Evolutionary conservation across 2,797 vertebrate genomes (phyloP).

Genomic region (Heteromormyrus szaboi): DNA sequence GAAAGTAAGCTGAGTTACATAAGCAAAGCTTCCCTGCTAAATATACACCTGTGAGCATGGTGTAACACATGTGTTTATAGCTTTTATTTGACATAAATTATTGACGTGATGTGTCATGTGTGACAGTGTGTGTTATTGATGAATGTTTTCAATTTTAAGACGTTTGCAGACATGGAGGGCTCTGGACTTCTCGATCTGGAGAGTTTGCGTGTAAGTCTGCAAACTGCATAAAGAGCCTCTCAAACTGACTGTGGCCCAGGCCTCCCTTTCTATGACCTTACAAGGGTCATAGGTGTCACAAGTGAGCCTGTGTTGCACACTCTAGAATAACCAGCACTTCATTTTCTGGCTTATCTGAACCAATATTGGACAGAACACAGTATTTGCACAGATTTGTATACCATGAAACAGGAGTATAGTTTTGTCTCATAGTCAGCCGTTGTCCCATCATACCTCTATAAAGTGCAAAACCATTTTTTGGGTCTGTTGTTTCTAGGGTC

Average conservation of each 20-base stretch:
- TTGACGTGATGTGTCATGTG: background rate
- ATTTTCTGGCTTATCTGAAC: background rate
- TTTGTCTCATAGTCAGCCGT: background rate
- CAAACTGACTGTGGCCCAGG: background rate
- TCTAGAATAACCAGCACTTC: background rate
- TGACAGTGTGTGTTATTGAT: background rate
- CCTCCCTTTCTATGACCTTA: background rate
- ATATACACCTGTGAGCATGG: background rate
- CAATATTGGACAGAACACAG: background rate
- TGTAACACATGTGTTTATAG: background rate
- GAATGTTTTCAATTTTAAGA: conserved; percentile 48
- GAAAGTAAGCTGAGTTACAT: background rate
- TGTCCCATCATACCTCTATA: background rate
- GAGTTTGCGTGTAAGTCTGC: conserved; percentile 66
- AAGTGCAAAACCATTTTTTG: background rate
- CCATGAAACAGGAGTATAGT: background rate
- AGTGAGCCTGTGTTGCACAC: background rate
- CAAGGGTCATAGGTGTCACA: background rate
- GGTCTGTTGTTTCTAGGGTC: conserved; percentile 57
- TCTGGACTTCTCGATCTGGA: conserved; percentile 81
- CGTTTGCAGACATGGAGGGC: conserved; percentile 93
- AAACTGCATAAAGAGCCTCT: background rate
- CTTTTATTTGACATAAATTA: background rate
- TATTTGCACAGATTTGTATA: background rate
- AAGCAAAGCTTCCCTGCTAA: background rate